These are phyloP conservation scores for Acrocephalus kingi DNA, from an alignment of 2,113 vertebrate genomes.

Conservation along the genomic window DNA sequence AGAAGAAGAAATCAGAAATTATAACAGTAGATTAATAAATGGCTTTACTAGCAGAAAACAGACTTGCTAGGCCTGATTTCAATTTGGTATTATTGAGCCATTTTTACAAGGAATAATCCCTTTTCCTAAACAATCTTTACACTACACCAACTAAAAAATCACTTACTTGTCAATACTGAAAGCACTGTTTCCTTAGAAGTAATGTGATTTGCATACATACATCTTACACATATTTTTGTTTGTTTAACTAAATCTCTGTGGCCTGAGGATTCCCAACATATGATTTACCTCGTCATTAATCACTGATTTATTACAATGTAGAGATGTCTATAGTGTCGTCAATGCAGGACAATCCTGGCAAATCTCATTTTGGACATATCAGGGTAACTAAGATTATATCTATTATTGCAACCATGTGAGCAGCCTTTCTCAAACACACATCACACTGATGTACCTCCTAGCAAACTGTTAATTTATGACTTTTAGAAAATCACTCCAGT, in stretches of 20 bases:
- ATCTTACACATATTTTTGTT: background rate
- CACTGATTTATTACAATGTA: background rate
- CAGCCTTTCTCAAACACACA: background rate
- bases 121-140: conserved; percentile 19
- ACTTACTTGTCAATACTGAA: background rate
- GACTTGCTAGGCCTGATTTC: background rate
- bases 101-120: background rate
- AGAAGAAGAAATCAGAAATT: background rate
- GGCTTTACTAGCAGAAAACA: background rate
- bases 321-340: background rate
- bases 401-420: background rate
- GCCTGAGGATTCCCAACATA: background rate
- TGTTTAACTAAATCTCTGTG: background rate
- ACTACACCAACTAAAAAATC: background rate
- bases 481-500: background rate
- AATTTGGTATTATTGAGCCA: background rate
- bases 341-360: background rate
- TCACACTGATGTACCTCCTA: background rate
- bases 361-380: background rate
- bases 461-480: background rate
- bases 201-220: background rate
- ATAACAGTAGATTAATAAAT: background rate
- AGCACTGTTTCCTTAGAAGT: background rate
- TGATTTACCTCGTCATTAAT: background rate
- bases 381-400: background rate